Conservation (phyloP, 2,797 vertebrate genomes). For the Nannoperca obscura region DNA sequence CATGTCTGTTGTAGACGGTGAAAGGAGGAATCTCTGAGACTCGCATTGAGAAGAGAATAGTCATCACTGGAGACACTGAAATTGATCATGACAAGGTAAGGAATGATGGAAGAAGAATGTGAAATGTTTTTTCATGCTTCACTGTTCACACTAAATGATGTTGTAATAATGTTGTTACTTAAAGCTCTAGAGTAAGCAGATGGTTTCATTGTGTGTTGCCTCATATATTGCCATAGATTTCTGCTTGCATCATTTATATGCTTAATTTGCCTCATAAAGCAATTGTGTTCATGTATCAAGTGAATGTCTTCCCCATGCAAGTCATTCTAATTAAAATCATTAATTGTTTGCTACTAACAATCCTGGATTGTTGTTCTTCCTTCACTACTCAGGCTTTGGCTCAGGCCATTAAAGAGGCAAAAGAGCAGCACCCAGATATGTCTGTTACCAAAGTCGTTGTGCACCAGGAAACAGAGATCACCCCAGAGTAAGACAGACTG, state of each 20-base stretch:
- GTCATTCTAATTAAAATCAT: constrained; percentile 28
- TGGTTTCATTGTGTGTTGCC: neutral
- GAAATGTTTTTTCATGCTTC: neutral
- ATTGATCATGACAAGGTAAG: constrained; percentile 98
- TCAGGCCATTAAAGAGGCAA: constrained; percentile 97
- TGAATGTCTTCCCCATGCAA: neutral
- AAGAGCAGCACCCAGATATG: constrained; percentile 99
- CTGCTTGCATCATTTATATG: neutral
- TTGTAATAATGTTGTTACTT: neutral
- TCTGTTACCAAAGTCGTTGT: constrained; percentile 99
- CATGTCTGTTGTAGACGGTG: constrained; percentile 86
- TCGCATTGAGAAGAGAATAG: constrained; percentile 97
- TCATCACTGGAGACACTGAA: constrained; percentile 97
- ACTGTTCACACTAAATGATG: neutral
- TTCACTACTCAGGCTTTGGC: constrained; percentile 90
- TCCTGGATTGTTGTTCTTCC: neutral
- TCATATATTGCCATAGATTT: neutral
- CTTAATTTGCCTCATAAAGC: constrained; percentile 1
- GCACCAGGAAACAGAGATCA: constrained; percentile 97
- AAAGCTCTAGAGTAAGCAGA: neutral
- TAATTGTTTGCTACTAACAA: constrained; percentile 10
- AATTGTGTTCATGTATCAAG: constrained; percentile 4
- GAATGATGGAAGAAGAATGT: neutral
- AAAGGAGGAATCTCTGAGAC: constrained; percentile 99
- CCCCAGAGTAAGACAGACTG: constrained; percentile 86